A percentile compares a stretch with the other conserved stretches of the same genome.
Evolutionary conservation across 30 jellyfish, hydroid and myxozoan species (phyloP).

Genomic region (Rhopilema esculentum): DNA sequence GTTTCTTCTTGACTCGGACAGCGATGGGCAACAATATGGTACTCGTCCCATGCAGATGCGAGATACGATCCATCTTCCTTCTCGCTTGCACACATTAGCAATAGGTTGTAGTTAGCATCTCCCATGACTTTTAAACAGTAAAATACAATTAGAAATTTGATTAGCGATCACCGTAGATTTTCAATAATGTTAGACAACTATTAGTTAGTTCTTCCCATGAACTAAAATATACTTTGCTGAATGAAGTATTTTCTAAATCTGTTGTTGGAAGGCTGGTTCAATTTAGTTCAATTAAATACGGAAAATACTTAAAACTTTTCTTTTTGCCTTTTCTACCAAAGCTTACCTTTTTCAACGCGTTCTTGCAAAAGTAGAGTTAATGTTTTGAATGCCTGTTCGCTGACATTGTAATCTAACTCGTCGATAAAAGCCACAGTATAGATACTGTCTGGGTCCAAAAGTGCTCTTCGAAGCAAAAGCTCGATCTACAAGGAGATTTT

Average conservation of each 20-base stretch:
- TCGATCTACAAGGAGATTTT: slow-evolving; percentile 11
- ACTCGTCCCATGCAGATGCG: slow-evolving; percentile 72
- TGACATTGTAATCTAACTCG: slow-evolving; percentile 38
- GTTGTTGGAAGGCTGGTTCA: no score
- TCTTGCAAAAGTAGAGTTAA: slow-evolving; percentile 29
- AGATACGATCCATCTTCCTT: slow-evolving; percentile 68
- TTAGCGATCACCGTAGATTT: no score
- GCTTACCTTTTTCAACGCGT: slow-evolving; percentile 13
- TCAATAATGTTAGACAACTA: no score
- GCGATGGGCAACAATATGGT: slow-evolving; percentile 38
- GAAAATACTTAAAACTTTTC: no score
- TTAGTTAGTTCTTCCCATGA: no score
- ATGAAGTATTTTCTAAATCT: no score
- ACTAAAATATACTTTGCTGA: no score
- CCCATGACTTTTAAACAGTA: background rate
- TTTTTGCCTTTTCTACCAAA: no score
- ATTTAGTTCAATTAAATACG: no score
- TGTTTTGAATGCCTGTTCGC: slow-evolving; percentile 46
- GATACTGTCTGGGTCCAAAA: slow-evolving; percentile 18
- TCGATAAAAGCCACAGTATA: slow-evolving; percentile 55
- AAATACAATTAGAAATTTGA: background rate
- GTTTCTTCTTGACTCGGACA: slow-evolving; percentile 22
- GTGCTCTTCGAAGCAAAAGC: slow-evolving; percentile 58
- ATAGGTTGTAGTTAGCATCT: background rate
- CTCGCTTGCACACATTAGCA: slow-evolving; percentile 77